Conservation (phyloP, 2,888 invertebrate genomes). For the Lasioglossum lativentre region DNA sequence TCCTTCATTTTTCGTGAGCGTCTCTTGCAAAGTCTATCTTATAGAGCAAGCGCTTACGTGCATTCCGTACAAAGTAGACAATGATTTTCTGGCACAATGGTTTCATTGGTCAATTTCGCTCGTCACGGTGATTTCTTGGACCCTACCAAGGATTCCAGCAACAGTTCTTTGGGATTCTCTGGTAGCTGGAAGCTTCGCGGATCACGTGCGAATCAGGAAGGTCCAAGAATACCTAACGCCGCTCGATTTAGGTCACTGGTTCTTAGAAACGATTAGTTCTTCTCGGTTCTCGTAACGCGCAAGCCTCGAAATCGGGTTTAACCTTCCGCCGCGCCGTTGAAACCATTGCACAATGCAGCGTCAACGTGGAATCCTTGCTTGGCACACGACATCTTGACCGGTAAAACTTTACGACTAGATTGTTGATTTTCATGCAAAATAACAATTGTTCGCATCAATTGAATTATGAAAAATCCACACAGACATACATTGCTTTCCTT, state of each 20-base stretch:
- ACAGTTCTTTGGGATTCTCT: background rate
- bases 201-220: conserved; percentile 35
- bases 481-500: background rate
- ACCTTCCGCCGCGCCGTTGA: conserved; percentile 57
- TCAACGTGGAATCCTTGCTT: conserved; percentile 44
- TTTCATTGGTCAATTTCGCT: background rate
- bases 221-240: conserved; percentile 51
- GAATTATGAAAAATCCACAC: background rate
- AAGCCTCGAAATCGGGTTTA: conserved; percentile 52
- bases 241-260: conserved; percentile 58
- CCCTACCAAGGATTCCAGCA: background rate
- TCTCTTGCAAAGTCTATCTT: too few species aligned
- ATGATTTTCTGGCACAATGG: background rate
- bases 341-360: conserved; percentile 73
- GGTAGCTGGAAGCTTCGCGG: conserved; percentile 1
- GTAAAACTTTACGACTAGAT: background rate
- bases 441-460: background rate
- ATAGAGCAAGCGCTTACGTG: too few species aligned
- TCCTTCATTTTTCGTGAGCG: too few species aligned
- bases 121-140: background rate
- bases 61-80: too few species aligned
- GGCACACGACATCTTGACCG: conserved; percentile 33
- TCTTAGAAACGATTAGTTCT: conserved; percentile 69
- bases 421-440: background rate
- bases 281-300: conserved; percentile 61